Base-by-base conservation (phyloP, 30 jellyfish, hydroid and myxozoan genomes). In the Sanderia malayensis region DNA sequence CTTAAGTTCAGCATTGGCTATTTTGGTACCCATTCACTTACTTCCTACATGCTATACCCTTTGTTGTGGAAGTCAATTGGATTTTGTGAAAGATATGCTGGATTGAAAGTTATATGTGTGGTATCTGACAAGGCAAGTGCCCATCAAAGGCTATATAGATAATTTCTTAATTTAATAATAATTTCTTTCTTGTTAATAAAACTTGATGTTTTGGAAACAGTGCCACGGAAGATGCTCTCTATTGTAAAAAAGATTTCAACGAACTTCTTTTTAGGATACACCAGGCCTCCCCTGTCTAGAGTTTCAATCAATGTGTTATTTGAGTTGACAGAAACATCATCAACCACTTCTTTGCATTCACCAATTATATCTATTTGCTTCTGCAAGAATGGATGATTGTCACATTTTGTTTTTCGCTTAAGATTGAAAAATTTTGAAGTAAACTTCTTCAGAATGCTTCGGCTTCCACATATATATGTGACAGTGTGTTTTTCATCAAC, bases 101-200 rank as follows among this genome's bases (percentile, higher is more conserved):
- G 84, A 44, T 70, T 70, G 70, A 70, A 70, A 44, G 82, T 70
- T 44, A 46, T 70, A 17, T 46, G 70, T 44, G 70, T 70, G 25
- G 82, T 70, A 19, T 70, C 82, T 44, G 82, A 70, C 82, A 70
- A 70, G 70, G 70, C 82, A 71, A 71, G 73, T 55, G 73, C 84
- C 31, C 52, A 71, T 52, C 84, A 71, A 55, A 44, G 31, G 73
- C 73, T 71, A 61, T 71, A 52, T 71, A 52, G 73, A 41, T 49
- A 49, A n/a, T n/a, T n/a, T n/a, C n/a, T n/a, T n/a, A n/a, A 72
- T 20, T 72, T 52, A 61, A 61, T 58, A 41, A 47, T 24, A 46
- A 72, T 52, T 72, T 52, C 73, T 72, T 72, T 61, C 63, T 52
- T 49, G 73, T 72, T 55, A 31, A 72, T 55, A 52, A 30, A 19